These are phyloP conservation scores for Portevinia maculata DNA, from an alignment of 2,888 invertebrate species.

Conservation along the genomic window DNA sequence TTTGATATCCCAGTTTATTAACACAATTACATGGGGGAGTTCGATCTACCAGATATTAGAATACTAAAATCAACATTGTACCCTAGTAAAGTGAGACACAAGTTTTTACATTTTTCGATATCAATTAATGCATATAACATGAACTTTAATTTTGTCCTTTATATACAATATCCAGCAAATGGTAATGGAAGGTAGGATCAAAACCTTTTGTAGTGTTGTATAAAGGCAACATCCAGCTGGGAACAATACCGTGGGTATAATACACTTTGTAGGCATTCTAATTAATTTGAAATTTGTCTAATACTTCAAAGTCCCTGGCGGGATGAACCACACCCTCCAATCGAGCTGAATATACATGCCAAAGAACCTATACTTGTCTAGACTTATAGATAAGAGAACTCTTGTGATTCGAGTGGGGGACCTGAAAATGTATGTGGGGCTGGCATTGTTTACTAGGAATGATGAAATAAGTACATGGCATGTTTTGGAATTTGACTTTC, in stretches of 20 bases:
- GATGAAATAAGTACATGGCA: slow-evolving; percentile 17
- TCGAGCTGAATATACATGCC: slow-evolving; percentile 14
- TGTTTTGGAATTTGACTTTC: slow-evolving; percentile 23
- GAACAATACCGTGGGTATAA: slow-evolving; percentile 5
- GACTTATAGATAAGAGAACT: slow-evolving; percentile 8
- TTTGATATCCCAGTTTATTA: slow-evolving; percentile 56
- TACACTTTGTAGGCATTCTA: slow-evolving; percentile 34
- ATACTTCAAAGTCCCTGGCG: slow-evolving; percentile 23
- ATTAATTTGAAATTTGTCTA: slow-evolving; percentile 54
- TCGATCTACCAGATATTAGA: slow-evolving; percentile 60
- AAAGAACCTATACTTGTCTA: slow-evolving; percentile 13
- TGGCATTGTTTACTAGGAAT: slow-evolving; percentile 13
- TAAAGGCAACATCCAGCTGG: slow-evolving; percentile 33
- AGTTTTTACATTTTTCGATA: slow-evolving; percentile 51
- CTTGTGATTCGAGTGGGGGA: not conserved
- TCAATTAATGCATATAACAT: slow-evolving; percentile 66
- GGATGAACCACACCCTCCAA: slow-evolving; percentile 32
- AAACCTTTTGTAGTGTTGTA: too few relatives aligned
- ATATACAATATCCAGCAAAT: slow-evolving; percentile 60
- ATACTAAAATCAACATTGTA: too few relatives aligned
- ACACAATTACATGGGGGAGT: slow-evolving; percentile 43
- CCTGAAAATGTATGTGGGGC: not conserved
- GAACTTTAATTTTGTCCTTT: slow-evolving; percentile 62
- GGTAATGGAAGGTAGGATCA: slow-evolving; percentile 18
- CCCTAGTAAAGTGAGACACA: not conserved